Percentiles rank a stretch among this genome's conserved stretches.
These are phyloP conservation scores for Uropsilus gracilis DNA, from an alignment of 2,113 vertebrate species.

Conservation along the genomic window DNA sequence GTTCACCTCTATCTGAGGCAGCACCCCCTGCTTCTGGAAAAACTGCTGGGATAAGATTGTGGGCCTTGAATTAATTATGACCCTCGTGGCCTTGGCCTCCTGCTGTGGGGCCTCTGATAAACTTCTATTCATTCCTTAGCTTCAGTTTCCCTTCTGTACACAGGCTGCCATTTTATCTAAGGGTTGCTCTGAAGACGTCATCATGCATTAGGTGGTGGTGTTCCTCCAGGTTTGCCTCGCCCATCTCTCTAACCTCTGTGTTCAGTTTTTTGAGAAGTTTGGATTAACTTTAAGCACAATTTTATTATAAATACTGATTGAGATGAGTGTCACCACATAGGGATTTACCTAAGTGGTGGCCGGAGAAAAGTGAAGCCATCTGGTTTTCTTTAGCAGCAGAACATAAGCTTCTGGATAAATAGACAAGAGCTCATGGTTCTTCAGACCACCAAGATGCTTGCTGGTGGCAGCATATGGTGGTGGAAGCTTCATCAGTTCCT, in stretches of 20 bases:
- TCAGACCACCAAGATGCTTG: neutral
- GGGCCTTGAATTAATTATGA: neutral
- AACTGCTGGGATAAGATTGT: rapidly evolving
- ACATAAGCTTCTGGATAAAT: neutral
- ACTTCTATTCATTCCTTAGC: neutral
- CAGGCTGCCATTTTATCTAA: neutral
- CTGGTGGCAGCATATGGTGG: neutral
- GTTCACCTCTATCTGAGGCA: neutral
- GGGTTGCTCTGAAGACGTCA: neutral
- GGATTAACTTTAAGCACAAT: neutral
- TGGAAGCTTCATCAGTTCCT: neutral
- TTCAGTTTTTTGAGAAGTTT: neutral
- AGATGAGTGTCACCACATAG: neutral
- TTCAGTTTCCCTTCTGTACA: neutral
- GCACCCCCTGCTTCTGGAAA: neutral
- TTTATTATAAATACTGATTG: neutral
- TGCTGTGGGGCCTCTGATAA: neutral
- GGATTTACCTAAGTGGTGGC: neutral
- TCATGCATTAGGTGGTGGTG: rapidly evolving
- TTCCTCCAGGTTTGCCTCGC: neutral
- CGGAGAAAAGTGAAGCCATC: neutral
- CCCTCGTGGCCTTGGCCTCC: neutral
- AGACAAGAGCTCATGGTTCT: neutral
- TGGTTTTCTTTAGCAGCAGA: neutral
- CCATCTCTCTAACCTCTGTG: neutral